Evolutionary conservation across 2,797 vertebrate species (phyloP), one percentile per base, ranked within the genome.

Genomic region (Jordanella pulchra): DNA sequence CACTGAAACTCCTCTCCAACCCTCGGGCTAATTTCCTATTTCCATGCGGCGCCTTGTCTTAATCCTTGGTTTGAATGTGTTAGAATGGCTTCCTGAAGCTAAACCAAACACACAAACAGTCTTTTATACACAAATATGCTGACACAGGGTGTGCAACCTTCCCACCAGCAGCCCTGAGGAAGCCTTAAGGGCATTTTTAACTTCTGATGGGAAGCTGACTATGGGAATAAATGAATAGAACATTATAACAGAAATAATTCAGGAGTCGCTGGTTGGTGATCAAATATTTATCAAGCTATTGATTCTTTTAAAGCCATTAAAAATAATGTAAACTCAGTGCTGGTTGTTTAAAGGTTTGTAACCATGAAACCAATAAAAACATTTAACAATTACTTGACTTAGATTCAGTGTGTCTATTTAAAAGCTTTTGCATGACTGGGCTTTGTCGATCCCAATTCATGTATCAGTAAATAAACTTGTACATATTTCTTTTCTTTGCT

Each of bases 21-120:
- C 88, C 84, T 76, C 68, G 42, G 87, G 87, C 88, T 93, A 92
- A 91, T 92, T 93, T 91, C 79, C 79, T 72, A 90, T 90, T 93
- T 94, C 89, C 91, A 90, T 69, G 79, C 71, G 80, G 87, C 69
- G 80, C 90, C 84, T 90, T 70, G 72, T 85, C 73, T 75, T 92
- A 93, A 93, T 92, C 90, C 89, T 82, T 45, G 66, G 81, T 77
- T 86, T 82, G 68, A 86, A 81, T 91, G 69, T 66, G 71, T 73
- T 65, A 61, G 85, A 89, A 90, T 81, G 74, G 71, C 71, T 89
- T 87, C 82, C 69, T 65, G 72, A 67, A 81, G 85, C 70, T 82
- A 69, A 84, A 83, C 53, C 73, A 81, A 39, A 76, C 69, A 89
- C 83, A 89, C 78, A 91, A 83, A 80, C 51, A 45, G 68, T 77